Base-by-base conservation (phyloP, 30 jellyfish, hydroid and myxozoan species). In the Aurelia aurita region DNA sequence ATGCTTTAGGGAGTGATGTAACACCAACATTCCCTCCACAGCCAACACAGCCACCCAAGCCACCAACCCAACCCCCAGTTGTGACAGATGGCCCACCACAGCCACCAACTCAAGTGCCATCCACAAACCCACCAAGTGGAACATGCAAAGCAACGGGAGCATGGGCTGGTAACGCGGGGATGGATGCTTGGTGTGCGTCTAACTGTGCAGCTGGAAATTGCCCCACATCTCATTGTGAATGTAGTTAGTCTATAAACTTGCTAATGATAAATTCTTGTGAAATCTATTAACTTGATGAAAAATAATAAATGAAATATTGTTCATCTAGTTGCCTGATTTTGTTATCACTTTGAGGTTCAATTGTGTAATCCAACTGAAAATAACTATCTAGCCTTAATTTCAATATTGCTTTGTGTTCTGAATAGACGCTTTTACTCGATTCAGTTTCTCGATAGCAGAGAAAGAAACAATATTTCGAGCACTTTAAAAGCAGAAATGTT, bases 191-290 rank as follows among this genome's bases (percentile, higher is more conserved):
- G 95, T 90, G 97, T 58, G 80, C 72, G 20, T 82, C 84, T 0
- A 84, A 90, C 84, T 90, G 97, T 71, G 92, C 95, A 22, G 77
- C 69, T n/a, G 96, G 96, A 8, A 63, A 90, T 54, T 90, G 97
- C 54, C 97, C 97, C 9, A 60, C 96, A 21, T 5, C 66, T 21
- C 84, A 43, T 43, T 90, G 95, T 67, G 43, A 43, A 3, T 82
- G 95, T 63, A 74, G 45, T 16, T 82, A 63, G 66, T 19, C 13
- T 14, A 39, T 4, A 8, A 39, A 39, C 51, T 39, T 39, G 18
- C 12, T 39, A 39, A 5, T 0, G 51, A 39, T 9, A 5, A 7
- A 4, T 39, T 14, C 51, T 39, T 39, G 51, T 3, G 15, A 39
- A 39, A 1, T 39, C 51, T 6, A 7, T 39, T 39, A 39, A 39